Conservation (phyloP, 2,888 invertebrate species). For the Anthophora plumipes region DNA sequence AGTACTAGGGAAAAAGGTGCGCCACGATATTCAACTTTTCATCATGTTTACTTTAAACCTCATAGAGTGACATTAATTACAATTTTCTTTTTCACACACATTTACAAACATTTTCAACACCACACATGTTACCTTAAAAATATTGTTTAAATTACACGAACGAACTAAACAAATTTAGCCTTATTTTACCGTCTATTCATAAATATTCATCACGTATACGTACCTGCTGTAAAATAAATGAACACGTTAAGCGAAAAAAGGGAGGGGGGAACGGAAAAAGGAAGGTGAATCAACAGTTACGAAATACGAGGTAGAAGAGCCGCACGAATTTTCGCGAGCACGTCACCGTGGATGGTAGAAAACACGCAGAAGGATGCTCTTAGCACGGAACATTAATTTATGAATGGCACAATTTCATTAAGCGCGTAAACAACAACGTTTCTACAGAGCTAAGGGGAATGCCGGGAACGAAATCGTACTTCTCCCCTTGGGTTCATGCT, state of each 20-base stretch:
- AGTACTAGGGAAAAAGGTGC: no score
- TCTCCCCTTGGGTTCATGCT: background rate
- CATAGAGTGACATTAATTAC: no score
- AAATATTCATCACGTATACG: no score
- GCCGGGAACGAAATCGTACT: conserved; percentile 3
- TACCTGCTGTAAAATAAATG: no score
- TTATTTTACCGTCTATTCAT: no score
- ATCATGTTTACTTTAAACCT: no score
- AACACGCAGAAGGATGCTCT: conserved; percentile 5
- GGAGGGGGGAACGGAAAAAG: background rate
- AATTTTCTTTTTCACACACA: no score
- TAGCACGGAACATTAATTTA: conserved; percentile 27
- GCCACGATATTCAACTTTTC: no score
- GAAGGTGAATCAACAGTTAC: conserved; percentile 6
- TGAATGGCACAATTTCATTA: conserved; percentile 40
- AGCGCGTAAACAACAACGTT: conserved; percentile 16
- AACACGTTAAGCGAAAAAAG: background rate
- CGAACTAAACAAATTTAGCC: no score
- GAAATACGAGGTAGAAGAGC: background rate
- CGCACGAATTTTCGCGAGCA: conserved; percentile 4
- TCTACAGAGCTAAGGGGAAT: no score
- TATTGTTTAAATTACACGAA: no score
- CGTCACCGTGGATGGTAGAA: background rate
- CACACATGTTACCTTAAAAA: background rate
- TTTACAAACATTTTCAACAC: no score